Conservation (phyloP, 2,888 invertebrate species). For the Leucophenga montana region DNA sequence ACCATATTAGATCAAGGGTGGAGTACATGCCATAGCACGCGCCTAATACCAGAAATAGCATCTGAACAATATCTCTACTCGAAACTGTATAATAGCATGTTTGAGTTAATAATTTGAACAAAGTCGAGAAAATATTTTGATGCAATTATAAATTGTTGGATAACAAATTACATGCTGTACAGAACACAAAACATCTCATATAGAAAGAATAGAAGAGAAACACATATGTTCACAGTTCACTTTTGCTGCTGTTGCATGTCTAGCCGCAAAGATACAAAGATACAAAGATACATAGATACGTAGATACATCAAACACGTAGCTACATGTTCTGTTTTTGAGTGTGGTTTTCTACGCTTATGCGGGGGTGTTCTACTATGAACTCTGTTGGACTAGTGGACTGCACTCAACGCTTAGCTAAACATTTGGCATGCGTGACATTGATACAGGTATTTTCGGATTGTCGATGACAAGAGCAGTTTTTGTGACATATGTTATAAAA, state of each 20-base stretch:
- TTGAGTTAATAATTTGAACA: constrained; percentile 18
- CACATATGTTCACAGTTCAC: constrained; percentile 14
- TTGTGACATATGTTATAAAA: neutral
- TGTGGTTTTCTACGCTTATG: neutral
- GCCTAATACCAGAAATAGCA: constrained; percentile 12
- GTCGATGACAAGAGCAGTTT: constrained; percentile 12
- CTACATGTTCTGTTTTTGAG: neutral
- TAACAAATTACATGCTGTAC: constrained; percentile 61
- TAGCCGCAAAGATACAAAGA: constrained; percentile 7
- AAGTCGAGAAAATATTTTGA: constrained; percentile 46
- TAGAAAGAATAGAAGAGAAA: neutral
- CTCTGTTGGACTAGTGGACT: neutral
- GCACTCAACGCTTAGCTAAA: neutral
- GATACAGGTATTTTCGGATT: constrained; percentile 55
- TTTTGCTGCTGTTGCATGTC: constrained; percentile 6
- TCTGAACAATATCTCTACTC: too few relatives aligned
- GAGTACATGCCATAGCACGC: constrained; percentile 11
- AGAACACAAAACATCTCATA: constrained; percentile 3
- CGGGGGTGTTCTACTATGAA: neutral
- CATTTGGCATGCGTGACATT: constrained; percentile 46
- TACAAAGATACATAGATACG: neutral
- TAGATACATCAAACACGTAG: too few relatives aligned
- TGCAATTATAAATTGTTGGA: constrained; percentile 66
- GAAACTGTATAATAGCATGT: too few relatives aligned
- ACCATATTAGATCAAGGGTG: neutral